Evolutionary conservation across 1,140 invertebrate species (phyloP).

Genomic region (Drosophila punjabiensis): DNA sequence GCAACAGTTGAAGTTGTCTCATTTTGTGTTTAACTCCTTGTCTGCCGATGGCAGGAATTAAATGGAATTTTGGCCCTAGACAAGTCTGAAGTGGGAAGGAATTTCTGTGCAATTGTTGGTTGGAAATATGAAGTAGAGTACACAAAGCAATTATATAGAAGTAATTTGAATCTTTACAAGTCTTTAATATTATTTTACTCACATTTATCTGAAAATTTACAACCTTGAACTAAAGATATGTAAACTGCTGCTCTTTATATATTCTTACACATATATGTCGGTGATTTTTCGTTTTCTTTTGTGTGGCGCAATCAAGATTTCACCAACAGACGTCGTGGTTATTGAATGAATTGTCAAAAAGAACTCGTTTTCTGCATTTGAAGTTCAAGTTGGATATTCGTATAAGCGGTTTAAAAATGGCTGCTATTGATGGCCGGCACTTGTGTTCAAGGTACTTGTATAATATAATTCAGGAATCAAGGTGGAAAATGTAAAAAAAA

Average conservation of each 20-base stretch:
- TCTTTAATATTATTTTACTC: neutral
- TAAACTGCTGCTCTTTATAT: neutral
- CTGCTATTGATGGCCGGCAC: slow-evolving; percentile 8
- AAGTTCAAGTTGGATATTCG: slow-evolving; percentile 9
- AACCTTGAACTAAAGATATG: neutral
- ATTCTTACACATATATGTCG: too few species aligned
- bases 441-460: neutral
- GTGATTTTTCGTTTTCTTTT: slow-evolving; percentile 1
- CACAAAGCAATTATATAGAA: neutral
- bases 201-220: neutral
- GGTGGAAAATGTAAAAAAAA: neutral
- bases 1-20: slow-evolving; percentile 31
- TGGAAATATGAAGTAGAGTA: neutral
- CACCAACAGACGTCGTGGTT: slow-evolving; percentile 5
- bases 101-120: neutral
- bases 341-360: slow-evolving; percentile 11
- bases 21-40: slow-evolving; percentile 3
- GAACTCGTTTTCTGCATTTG: slow-evolving; percentile 6
- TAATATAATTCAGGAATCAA: neutral
- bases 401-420: slow-evolving; percentile 17
- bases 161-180: neutral
- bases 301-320: slow-evolving; percentile 9
- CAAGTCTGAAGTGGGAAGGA: neutral
- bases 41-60: neutral
- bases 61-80: neutral